A percentile compares a stretch with the other conserved stretches of the same genome.
Evolutionary conservation across 2,888 invertebrate species (phyloP).

Genomic region (Diarsia rubi): DNA sequence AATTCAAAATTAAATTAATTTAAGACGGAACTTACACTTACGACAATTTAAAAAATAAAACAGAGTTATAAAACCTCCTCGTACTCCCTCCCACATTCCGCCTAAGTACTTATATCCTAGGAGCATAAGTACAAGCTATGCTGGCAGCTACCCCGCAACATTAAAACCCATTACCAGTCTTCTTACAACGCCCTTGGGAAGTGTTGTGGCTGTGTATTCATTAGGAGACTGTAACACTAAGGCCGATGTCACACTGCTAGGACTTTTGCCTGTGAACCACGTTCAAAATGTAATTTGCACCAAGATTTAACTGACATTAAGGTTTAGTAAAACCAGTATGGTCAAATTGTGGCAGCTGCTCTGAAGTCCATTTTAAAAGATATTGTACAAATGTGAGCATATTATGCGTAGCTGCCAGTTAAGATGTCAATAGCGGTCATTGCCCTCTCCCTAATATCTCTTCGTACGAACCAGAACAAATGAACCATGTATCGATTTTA

Average conservation of each 20-base stretch:
- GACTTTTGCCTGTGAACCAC: neutral
- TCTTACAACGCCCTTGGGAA: slow-evolving; percentile 49
- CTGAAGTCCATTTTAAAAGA: neutral
- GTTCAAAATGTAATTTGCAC: neutral
- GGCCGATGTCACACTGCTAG: neutral
- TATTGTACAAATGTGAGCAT: too few species aligned
- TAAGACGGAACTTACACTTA: too few species aligned
- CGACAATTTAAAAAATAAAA: neutral
- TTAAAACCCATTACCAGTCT: slow-evolving; percentile 57
- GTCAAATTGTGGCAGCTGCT: neutral
- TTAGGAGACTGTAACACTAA: slow-evolving; percentile 29
- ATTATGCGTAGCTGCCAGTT: too few species aligned
- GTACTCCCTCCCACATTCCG: neutral
- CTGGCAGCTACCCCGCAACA: slow-evolving; percentile 28
- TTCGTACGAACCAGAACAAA: too few species aligned
- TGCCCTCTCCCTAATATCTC: too few species aligned
- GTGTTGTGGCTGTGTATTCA: slow-evolving; percentile 52
- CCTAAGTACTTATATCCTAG: slow-evolving; percentile 26
- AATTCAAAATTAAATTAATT: neutral
- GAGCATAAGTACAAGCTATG: slow-evolving; percentile 18
- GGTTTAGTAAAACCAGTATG: neutral
- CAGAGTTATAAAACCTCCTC: neutral
- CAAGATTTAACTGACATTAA: neutral
- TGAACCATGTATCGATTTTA: too few species aligned
- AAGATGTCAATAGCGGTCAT: too few species aligned